Base-by-base conservation (phyloP, 2,888 invertebrate genomes). In the Synanthedon andrenaeformis region DNA sequence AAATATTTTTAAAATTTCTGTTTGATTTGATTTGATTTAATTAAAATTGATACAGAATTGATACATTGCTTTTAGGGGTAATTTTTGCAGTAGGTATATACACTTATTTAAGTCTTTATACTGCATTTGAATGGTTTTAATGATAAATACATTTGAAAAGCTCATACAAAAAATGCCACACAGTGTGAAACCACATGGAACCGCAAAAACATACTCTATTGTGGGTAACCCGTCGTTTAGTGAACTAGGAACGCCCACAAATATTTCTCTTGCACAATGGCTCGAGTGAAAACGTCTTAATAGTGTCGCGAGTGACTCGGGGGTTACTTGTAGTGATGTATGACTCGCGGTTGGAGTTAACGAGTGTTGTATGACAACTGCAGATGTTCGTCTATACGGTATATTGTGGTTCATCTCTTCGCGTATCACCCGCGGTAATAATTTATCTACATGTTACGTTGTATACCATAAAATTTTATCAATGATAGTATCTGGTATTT, bases 221-320 rank as follows among this genome's bases (percentile, higher is more conserved):
- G 70, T 65, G 67, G 66, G 63, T 60, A 62, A 65, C 65, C 35
- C 67, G 65, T 54, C 19, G 42, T 12, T 42, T 51, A 41, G 49
- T 49, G 42, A 51, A 49, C 17, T 49, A 49, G 41, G 68, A 63
- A 76, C 71, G 76, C 76, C 77, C 67, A 67, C 74, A 61, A 13
- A 75, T 78, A 76, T 70, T 65, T 79, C 72, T 75, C 56, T 58
- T 55, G 56, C 54, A 78, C 78, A 81, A 80, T 76, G 63, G 63
- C 57, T 57, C 61, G 59, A 65, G 65, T 72, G 72, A 70, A 74
- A 75, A 74, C 65, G 67, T 74, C 73, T 77, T 73, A 73, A 75
- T 77, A 70, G 66, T 62, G 63, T 70, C 66, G 62, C 62, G 63
- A 69, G 67, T 66, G 70, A 73, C 67, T 66, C 69, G 70, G 62